Evolutionary conservation across 30 jellyfish, hydroid and myxozoan species (phyloP), one percentile per base, ranked within the genome.

Genomic region (Hydractinia symbiolongicarpus): DNA sequence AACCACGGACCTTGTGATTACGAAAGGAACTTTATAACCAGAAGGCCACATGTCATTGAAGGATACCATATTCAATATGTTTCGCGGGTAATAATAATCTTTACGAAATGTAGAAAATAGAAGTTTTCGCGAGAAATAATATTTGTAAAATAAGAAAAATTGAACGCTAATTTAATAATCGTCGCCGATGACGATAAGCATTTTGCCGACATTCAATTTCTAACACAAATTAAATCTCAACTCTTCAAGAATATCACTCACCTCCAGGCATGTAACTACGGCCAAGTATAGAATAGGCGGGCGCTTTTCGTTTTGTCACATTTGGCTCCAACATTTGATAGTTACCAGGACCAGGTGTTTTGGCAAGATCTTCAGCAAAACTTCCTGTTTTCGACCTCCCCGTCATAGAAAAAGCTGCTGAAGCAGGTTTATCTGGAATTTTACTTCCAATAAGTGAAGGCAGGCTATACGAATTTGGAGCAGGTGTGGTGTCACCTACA

Each of bases 341-440:
- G 15, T 95, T 69, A 11, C 99, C 99, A 40, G 99, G 99, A 9
- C 99, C 99, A 51, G 99, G 99, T 86, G 99, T 85, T 77, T 94
- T 88, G 15, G 99, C 96, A 4, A 94, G 86, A 78, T 94, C 99
- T 80, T 94, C 99, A 53, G 96, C 93, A 66, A 94, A 94, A 81
- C 96, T 76, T 6, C 99, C 99, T 51, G 95, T 88, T 82, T 94
- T 94, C 16, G 99, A 85, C n/a, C 99, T 86, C 13, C 95, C 91
- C 11, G 96, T 94, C 99, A 94, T 94, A 67, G 99, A 94, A 69
- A 84, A 94, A 55, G 99, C 96, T 13, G 99, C 99, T 6, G 99
- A 94, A 6, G 99, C 99, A 21, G 81, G 89, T 77, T 85, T 88
- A 73, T 88, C 85, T 52, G 99, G 96, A 14, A 94, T 82, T 71